A percentile compares a stretch with the other conserved stretches of the same genome.
Conservation (phyloP, 2,797 vertebrate species). For the Argentina silus region DNA sequence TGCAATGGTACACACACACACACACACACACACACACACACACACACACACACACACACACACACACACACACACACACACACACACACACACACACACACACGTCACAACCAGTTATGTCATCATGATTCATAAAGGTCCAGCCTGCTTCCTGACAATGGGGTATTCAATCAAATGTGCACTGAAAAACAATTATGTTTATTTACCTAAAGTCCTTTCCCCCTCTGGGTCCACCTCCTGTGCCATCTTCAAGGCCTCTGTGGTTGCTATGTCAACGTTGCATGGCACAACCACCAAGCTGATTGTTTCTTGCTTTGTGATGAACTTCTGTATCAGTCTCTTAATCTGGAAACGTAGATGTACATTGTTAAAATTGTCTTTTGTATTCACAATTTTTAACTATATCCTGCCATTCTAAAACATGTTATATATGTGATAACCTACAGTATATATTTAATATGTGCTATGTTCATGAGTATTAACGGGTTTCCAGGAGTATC, state of each 20-base stretch:
- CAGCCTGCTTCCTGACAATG: neutral
- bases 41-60: neutral
- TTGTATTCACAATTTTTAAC: too few relatives aligned
- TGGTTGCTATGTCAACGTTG: constrained; percentile 92
- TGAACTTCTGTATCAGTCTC: constrained; percentile 78
- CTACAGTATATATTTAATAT: neutral
- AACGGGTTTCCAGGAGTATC: too few relatives aligned
- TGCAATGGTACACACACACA: neutral
- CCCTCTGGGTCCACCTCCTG: constrained; percentile 84
- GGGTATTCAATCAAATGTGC: too few relatives aligned
- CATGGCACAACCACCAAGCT: constrained; percentile 88
- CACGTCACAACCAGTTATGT: neutral
- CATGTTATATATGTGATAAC: neutral
- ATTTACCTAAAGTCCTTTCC: constrained; percentile 87
- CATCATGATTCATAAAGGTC: neutral
- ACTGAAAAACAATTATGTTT: too few relatives aligned
- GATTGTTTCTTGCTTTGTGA: constrained; percentile 86
- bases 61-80: neutral
- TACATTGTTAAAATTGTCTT: neutral
- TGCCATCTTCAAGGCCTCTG: constrained; percentile 90
- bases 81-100: neutral
- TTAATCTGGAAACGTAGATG: constrained; percentile 78
- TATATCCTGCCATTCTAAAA: neutral
- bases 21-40: neutral
- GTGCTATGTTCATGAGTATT: too few relatives aligned